Evolutionary conservation across 2,113 vertebrate genomes (phyloP), one percentile per base, ranked within the genome.

Genomic region (Anguilla rostrata): DNA sequence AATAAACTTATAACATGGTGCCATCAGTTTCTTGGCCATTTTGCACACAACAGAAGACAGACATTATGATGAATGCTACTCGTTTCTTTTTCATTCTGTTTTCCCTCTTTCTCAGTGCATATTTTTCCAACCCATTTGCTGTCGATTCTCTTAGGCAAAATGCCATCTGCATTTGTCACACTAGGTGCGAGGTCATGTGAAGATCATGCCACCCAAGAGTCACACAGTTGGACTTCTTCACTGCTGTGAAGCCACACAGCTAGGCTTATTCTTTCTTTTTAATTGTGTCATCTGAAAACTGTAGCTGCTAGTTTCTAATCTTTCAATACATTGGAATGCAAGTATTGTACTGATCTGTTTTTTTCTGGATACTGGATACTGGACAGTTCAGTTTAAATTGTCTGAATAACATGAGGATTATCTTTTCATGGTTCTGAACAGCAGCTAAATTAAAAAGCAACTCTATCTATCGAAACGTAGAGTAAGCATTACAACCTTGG

Each of bases 111-210:
- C 66, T 75, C 22, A 49, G 11, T 53, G 41, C 41, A 53, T 49
- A 78, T 53, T 85, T 78, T 85, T 79, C 41, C 75, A 78, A 78
- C 26, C 29, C 84, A 53, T 85, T 78, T 85, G 63, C 84, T 78
- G 40, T 79, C 78, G 26, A 85, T 66, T 49, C 66, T 85, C 60
- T 78, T 39, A n/a, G 71, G 71, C 84, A 46, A 79, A 78, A 85
- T 49, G 71, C 71, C 84, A 79, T 78, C 84, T 34, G 7, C 71
- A 29, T 78, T 85, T 79, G 22, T 34, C 71, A 53, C 71, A 53
- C 39, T 41, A 46, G 71, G 41, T 11, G 15, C 34, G 66, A 53
- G 71, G 84, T 85, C 71, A 60, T 81, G 43, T 81, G 78, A 53
- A 86, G 34, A 83, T 40, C 78, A 81, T 81, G 53, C 39, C 85